These are phyloP conservation scores for Andricus curvator DNA, from an alignment of 2,888 invertebrate genomes.

Conservation along the genomic window DNA sequence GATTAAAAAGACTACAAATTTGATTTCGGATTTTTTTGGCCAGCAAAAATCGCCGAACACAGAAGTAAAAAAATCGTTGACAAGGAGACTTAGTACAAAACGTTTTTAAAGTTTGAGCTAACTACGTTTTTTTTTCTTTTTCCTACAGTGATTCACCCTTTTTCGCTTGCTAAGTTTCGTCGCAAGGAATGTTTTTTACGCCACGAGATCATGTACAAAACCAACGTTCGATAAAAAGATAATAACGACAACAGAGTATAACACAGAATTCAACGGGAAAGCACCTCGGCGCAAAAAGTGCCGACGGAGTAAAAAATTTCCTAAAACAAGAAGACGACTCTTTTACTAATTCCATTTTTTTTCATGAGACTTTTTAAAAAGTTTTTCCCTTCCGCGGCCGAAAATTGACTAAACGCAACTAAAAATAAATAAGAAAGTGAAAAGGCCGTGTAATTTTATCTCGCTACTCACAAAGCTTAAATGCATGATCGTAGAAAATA, in stretches of 20 bases:
- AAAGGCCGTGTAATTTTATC: background rate
- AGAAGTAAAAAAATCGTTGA: conserved; percentile 10
- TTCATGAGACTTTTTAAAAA: background rate
- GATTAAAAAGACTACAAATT: background rate
- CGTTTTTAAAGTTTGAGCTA: conserved; percentile 1
- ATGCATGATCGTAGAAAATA: conserved; percentile 33
- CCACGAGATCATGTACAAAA: conserved; percentile 35
- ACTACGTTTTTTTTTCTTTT: background rate
- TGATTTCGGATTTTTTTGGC: conserved; percentile 24
- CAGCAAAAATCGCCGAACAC: conserved; percentile 37
- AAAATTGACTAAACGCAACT: background rate
- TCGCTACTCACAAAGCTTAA: conserved; percentile 23
- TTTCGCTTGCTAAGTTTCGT: background rate
- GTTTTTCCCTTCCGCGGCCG: background rate
- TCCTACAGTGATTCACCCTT: background rate
- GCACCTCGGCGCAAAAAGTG: conserved; percentile 27
- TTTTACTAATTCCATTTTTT: background rate
- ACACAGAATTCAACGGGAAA: conserved; percentile 43
- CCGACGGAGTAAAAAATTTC: conserved; percentile 14
- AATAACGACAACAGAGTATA: conserved; percentile 38
- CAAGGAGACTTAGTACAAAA: background rate
- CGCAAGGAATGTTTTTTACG: conserved; percentile 24
- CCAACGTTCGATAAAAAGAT: conserved; percentile 26
- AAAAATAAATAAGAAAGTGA: conserved; percentile 19
- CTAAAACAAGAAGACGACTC: background rate